Evolutionary conservation across 1,140 invertebrate species (phyloP).

Genomic region (Scaptomyza pallida): DNA sequence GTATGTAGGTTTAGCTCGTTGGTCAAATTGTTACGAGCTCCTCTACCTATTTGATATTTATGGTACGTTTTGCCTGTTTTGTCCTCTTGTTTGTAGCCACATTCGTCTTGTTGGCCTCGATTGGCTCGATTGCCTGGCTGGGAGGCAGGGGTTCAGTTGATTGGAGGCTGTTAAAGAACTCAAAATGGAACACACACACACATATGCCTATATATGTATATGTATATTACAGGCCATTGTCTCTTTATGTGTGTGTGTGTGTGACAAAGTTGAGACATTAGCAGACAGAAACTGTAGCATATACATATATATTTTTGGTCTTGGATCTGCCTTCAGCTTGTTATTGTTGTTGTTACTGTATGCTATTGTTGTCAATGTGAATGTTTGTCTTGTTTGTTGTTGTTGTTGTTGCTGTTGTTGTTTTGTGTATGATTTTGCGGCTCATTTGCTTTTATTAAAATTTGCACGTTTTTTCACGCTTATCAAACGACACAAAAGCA

Average conservation of each 20-base stretch:
- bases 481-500: constrained; percentile 55
- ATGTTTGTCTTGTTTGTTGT: constrained; percentile 20
- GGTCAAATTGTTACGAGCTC: too few relatives aligned
- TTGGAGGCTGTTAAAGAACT: constrained; percentile 21
- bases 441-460: constrained; percentile 81
- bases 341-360: not conserved
- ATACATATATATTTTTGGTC: constrained; percentile 26
- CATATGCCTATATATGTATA: too few relatives aligned
- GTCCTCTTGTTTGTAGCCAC: too few relatives aligned
- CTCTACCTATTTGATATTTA: too few relatives aligned
- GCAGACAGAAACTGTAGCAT: constrained; percentile 64
- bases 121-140: too few relatives aligned
- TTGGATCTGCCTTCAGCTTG: constrained; percentile 45
- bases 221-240: constrained; percentile 11
- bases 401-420: constrained; percentile 24
- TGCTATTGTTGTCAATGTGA: constrained; percentile 16
- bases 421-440: constrained; percentile 75
- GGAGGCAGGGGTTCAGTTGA: too few relatives aligned
- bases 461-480: constrained; percentile 79
- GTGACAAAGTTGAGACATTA: constrained; percentile 75
- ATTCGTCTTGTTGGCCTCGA: not conserved
- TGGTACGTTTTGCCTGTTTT: too few relatives aligned
- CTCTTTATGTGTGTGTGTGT: constrained; percentile 17
- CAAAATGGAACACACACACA: constrained; percentile 44
- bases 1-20: too few relatives aligned